These are phyloP conservation scores for Venturia canescens DNA, from an alignment of 1,140 invertebrate genomes.

Conservation along the genomic window DNA sequence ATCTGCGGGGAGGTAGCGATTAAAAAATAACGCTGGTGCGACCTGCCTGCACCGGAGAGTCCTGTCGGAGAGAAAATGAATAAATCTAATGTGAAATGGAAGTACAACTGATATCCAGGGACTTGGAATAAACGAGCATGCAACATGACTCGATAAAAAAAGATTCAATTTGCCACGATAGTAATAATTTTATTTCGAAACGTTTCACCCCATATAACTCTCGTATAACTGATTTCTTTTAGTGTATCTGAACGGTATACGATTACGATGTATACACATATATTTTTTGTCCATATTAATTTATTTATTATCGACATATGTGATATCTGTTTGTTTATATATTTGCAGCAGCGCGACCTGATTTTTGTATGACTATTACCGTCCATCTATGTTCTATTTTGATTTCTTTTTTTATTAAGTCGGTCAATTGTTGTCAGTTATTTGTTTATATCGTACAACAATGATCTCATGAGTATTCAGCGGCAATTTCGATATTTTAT, in stretches of 20 bases:
- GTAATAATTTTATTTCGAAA: background rate
- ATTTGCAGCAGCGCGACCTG: background rate
- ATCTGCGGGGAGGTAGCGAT: too few species aligned
- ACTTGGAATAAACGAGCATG: too few species aligned
- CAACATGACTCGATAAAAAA: background rate
- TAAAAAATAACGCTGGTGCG: too few species aligned
- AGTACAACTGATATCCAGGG: too few species aligned
- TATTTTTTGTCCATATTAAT: background rate
- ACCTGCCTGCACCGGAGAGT: too few species aligned
- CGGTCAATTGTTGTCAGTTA: too few species aligned
- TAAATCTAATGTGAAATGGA: too few species aligned
- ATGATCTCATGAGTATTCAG: background rate
- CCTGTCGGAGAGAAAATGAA: too few species aligned
- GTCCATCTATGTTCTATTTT: background rate
- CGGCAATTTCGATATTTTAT: too few species aligned
- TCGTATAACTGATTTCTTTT: constrained; percentile 70
- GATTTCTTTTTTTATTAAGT: background rate
- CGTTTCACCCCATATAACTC: constrained; percentile 55
- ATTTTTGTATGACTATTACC: background rate
- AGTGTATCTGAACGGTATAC: constrained; percentile 59
- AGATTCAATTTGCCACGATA: background rate
- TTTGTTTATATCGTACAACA: background rate
- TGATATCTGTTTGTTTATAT: background rate
- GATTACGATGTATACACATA: constrained; percentile 54
- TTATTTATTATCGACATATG: background rate